Conservation (phyloP, 2,797 vertebrate genomes). For the Apodemus agrarius region DNA sequence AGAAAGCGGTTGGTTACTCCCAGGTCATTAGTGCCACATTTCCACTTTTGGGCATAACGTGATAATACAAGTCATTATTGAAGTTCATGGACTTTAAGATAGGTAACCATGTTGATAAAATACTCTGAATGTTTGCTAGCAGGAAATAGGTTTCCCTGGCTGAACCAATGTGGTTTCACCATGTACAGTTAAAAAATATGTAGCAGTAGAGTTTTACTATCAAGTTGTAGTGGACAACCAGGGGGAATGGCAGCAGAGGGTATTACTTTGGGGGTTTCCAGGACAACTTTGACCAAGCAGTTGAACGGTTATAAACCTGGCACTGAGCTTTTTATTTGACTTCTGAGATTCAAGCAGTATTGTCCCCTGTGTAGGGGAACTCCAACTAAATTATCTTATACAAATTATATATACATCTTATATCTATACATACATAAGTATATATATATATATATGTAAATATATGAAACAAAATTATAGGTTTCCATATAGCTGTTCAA, state of each 20-base stretch:
- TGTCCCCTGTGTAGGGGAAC: neutral
- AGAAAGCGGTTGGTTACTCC: neutral
- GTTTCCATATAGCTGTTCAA: neutral
- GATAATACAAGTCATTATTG: neutral
- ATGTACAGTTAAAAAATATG: neutral
- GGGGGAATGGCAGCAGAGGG: neutral
- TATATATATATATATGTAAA: rapidly evolving
- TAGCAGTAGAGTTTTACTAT: neutral
- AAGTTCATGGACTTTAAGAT: neutral
- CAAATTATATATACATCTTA: too few species aligned
- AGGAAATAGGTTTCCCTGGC: neutral
- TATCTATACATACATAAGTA: too few species aligned
- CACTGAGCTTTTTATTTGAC: neutral
- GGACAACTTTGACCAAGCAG: neutral
- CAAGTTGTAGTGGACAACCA: neutral
- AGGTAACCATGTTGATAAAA: neutral
- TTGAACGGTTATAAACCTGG: neutral
- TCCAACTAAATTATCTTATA: neutral
- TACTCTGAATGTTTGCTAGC: too few species aligned
- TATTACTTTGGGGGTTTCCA: neutral
- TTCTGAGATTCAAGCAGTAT: neutral
- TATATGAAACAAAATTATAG: neutral
- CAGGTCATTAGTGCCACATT: neutral
- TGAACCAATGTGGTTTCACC: neutral
- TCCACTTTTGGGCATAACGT: neutral